Percentiles rank a stretch among this genome's conserved stretches.
Conservation (phyloP, 2,113 vertebrate genomes). For the Notarius quadriscutis region DNA sequence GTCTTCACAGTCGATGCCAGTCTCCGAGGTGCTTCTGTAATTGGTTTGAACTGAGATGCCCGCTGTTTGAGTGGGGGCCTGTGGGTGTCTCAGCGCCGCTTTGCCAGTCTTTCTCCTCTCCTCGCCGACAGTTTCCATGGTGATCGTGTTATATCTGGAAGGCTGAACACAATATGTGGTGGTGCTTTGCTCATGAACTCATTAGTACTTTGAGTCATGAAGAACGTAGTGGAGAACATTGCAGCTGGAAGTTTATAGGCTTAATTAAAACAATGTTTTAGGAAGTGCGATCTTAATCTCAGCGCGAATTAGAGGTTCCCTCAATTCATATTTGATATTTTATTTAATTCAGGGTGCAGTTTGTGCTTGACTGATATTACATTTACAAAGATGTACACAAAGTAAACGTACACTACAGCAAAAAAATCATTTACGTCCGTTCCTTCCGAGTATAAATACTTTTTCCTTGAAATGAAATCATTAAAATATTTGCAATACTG, state of each 20-base stretch:
- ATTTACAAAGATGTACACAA: not conserved
- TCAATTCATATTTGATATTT: not conserved
- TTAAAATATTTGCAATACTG: not conserved
- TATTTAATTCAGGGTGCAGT: not conserved
- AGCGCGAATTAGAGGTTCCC: not conserved
- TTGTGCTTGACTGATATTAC: not conserved
- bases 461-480: not conserved
- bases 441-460: not conserved
- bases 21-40: constrained; percentile 26
- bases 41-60: constrained; percentile 41
- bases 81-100: constrained; percentile 39
- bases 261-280: not conserved
- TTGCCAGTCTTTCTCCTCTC: constrained; percentile 39
- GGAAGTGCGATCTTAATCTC: not conserved
- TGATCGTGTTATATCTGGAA: constrained; percentile 48
- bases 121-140: constrained; percentile 43
- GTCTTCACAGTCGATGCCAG: not conserved
- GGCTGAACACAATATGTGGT: constrained; percentile 39
- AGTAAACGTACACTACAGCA: not conserved
- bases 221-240: not conserved
- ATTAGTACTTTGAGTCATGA: constrained; percentile 15
- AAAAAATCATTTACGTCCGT: not conserved
- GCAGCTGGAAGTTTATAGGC: not conserved
- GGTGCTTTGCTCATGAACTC: constrained; percentile 35
- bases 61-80: constrained; percentile 30